A percentile compares a stretch with the other conserved stretches of the same genome.
Evolutionary conservation across 2,797 vertebrate species (phyloP).

Genomic region (Leptoclinus maculatus): DNA sequence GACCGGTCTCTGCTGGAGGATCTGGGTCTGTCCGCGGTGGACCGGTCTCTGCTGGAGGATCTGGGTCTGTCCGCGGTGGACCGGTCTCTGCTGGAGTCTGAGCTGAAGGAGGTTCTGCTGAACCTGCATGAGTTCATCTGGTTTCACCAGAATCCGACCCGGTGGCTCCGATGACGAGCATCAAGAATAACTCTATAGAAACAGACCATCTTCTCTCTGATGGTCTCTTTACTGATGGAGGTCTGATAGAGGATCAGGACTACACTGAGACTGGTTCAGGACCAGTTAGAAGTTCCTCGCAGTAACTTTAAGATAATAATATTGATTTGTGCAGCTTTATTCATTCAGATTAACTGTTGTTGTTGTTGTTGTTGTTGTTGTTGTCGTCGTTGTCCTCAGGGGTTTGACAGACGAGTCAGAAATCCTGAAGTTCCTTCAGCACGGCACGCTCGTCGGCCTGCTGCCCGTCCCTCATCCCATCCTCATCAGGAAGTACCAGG

Average conservation of each 20-base stretch:
- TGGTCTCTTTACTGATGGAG: no score
- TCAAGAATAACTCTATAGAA: no score
- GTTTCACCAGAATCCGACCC: no score
- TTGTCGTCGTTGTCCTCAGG: conserved; percentile 72
- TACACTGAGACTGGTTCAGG: neutral
- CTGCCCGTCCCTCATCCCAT: conserved; percentile 98
- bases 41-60: no score
- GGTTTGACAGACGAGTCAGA: conserved; percentile 97
- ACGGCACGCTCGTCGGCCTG: conserved; percentile 96
- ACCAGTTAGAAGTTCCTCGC: neutral
- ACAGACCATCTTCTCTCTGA: no score
- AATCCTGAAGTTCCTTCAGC: conserved; percentile 97
- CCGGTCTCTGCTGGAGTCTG: no score
- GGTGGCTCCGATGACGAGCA: no score
- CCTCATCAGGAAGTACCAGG: conserved; percentile 98
- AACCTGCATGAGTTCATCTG: no score
- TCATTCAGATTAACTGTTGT: neutral
- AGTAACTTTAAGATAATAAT: neutral
- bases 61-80: no score
- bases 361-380: neutral
- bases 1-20: no score
- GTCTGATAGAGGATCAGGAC: neutral
- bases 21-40: no score
- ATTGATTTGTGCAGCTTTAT: neutral
- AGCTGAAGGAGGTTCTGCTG: no score